Evolutionary conservation across 2,888 invertebrate species (phyloP).

Genomic region (Pediacus dermestoides): DNA sequence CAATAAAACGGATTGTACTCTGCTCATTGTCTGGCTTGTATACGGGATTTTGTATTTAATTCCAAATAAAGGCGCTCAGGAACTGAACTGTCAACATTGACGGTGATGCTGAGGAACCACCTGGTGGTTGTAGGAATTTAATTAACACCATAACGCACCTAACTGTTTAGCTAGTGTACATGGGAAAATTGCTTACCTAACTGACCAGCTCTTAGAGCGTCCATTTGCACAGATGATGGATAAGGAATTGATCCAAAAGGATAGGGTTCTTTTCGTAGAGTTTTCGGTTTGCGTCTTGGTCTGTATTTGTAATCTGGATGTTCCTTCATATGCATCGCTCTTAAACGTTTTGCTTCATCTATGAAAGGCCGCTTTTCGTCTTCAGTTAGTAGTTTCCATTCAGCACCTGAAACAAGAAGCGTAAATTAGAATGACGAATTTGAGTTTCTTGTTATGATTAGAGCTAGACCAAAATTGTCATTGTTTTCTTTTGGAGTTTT

Average conservation of each 20-base stretch:
- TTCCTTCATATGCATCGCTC: slow-evolving; percentile 93
- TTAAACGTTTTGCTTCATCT: slow-evolving; percentile 92
- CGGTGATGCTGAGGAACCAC: too few species aligned
- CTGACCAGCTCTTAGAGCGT: slow-evolving; percentile 82
- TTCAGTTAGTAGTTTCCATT: slow-evolving; percentile 93
- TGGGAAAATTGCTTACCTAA: too few species aligned
- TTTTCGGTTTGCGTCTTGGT: slow-evolving; percentile 85
- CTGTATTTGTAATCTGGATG: slow-evolving; percentile 94
- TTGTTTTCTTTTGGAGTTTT: too few species aligned
- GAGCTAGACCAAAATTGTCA: too few species aligned
- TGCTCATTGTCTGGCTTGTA: slow-evolving; percentile 30
- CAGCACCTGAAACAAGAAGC: slow-evolving; percentile 65
- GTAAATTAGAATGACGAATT: slow-evolving; percentile 3
- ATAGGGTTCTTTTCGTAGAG: slow-evolving; percentile 83
- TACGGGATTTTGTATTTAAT: too few species aligned
- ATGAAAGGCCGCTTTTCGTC: slow-evolving; percentile 96
- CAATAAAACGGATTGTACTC: slow-evolving; percentile 35
- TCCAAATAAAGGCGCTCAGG: too few species aligned
- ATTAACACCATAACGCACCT: too few species aligned
- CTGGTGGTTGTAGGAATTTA: too few species aligned
- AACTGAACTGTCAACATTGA: slow-evolving; percentile 2
- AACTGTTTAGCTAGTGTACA: too few species aligned
- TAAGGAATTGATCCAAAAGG: slow-evolving; percentile 92
- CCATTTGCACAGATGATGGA: slow-evolving; percentile 87
- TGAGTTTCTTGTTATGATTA: too few species aligned